Conservation (phyloP, 1,140 invertebrate species). For the Drosophila leontia region DNA sequence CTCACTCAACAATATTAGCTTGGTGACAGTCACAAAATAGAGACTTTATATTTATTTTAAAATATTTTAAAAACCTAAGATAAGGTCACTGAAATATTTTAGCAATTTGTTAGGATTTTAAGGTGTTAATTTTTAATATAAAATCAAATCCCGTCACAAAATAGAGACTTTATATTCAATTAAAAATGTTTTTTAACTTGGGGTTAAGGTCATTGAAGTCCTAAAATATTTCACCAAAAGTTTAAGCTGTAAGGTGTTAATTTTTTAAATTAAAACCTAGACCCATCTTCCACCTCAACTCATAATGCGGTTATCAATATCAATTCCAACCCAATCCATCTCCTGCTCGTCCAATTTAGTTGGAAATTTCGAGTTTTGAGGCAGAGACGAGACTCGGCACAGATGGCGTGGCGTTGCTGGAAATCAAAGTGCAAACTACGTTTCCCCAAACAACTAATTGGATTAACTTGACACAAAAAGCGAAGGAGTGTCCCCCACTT, state of each 20-base stretch:
- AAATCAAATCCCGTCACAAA: not conserved
- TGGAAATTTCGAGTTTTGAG: not conserved
- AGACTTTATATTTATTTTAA: not conserved
- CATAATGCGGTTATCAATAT: slow-evolving; percentile 57
- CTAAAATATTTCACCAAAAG: not conserved
- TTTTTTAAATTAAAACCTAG: not conserved
- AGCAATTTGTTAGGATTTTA: rapidly evolving
- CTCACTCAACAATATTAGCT: slow-evolving; percentile 5
- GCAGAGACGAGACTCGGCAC: not conserved
- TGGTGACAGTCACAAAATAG: not conserved
- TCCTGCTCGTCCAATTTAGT: slow-evolving; percentile 25
- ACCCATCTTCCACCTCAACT: not conserved
- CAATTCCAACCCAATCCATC: slow-evolving; percentile 45
- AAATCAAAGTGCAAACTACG: slow-evolving; percentile 78
- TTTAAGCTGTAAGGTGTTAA: not conserved
- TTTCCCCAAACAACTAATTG: slow-evolving; percentile 70
- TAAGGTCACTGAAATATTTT: not conserved
- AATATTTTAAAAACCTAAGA: not conserved
- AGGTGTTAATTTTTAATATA: not conserved
- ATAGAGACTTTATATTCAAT: not conserved
- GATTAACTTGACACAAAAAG: slow-evolving; percentile 78
- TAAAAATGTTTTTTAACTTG: not conserved
- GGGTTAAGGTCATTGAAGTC: not conserved
- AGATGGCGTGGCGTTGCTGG: slow-evolving; percentile 20
- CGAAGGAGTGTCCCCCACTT: slow-evolving; percentile 15